These are phyloP conservation scores for Pangasius macronema DNA, from an alignment of 2,797 vertebrate species.

Conservation along the genomic window DNA sequence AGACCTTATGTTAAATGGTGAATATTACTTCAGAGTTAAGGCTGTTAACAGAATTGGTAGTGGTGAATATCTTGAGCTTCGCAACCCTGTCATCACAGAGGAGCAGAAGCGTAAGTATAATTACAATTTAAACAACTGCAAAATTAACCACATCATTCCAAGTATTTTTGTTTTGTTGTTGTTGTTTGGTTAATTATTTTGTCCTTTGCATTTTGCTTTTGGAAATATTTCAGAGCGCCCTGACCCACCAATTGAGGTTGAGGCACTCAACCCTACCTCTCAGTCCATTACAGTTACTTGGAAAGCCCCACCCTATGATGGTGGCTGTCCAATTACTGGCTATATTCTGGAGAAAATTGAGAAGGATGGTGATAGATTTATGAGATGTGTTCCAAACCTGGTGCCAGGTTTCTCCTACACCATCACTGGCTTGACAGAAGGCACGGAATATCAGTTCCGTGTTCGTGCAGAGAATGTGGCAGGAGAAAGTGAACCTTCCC, in stretches of 20 bases:
- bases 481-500: slow-evolving; percentile 92
- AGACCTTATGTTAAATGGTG: slow-evolving; percentile 89
- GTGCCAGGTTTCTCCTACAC: slow-evolving; percentile 86
- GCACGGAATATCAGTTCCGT: slow-evolving; percentile 91
- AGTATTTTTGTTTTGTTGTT: not conserved
- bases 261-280: slow-evolving; percentile 86
- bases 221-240: slow-evolving; percentile 83
- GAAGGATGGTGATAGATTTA: slow-evolving; percentile 90
- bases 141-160: not conserved
- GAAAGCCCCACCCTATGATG: slow-evolving; percentile 93
- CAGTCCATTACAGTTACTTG: slow-evolving; percentile 91
- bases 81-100: slow-evolving; percentile 88
- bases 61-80: slow-evolving; percentile 89
- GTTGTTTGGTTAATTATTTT: not conserved
- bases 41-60: slow-evolving; percentile 96
- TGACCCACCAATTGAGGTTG: slow-evolving; percentile 94
- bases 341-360: slow-evolving; percentile 93
- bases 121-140: not conserved
- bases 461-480: slow-evolving; percentile 94
- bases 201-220: not conserved
- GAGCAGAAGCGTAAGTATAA: slow-evolving; percentile 89
- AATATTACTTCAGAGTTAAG: slow-evolving; percentile 97
- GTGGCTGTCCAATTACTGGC: slow-evolving; percentile 95
- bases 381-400: slow-evolving; percentile 86
- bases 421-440: slow-evolving; percentile 87